Percentiles rank a stretch among this genome's conserved stretches.
phyloP scores from a whole-genome alignment of 2,888 invertebrate genomes.

The Dysmachus trigonus region DNA sequence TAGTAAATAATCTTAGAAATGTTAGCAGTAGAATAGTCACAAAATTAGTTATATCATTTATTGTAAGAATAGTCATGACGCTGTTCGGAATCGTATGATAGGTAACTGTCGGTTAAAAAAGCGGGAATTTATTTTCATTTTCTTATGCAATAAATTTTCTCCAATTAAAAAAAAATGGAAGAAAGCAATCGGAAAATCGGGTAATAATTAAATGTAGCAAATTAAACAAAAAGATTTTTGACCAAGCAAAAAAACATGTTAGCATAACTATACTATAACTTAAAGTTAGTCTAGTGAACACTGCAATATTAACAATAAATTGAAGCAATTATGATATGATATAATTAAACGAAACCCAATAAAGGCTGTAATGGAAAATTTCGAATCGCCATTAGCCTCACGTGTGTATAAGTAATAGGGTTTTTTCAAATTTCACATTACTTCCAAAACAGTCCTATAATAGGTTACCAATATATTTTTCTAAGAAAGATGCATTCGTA shows the following conservation, averaged over 20 bases:
- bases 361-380: constrained; percentile 10
- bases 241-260: not conserved
- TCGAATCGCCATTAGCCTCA: not conserved
- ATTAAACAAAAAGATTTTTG: not conserved
- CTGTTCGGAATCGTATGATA: not conserved
- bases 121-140: not conserved
- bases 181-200: constrained; percentile 39
- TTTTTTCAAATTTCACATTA: not conserved
- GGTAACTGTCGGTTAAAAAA: not conserved
- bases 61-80: not conserved
- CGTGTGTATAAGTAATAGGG: not conserved
- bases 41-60: not conserved
- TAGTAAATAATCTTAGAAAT: not conserved
- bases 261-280: not conserved
- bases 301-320: not conserved
- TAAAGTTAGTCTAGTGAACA: not conserved
- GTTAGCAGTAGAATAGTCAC: not conserved
- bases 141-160: constrained; percentile 1
- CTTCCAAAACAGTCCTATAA: not conserved
- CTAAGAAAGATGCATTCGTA: not conserved
- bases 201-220: constrained; percentile 16
- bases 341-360: not conserved
- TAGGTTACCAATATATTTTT: constrained; percentile 9
- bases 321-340: not conserved
- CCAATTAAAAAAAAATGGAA: not conserved